A percentile compares a stretch with the other conserved stretches of the same genome.
These are phyloP conservation scores for Scomber japonicus DNA, from an alignment of 2,113 vertebrate species.

Conservation along the genomic window DNA sequence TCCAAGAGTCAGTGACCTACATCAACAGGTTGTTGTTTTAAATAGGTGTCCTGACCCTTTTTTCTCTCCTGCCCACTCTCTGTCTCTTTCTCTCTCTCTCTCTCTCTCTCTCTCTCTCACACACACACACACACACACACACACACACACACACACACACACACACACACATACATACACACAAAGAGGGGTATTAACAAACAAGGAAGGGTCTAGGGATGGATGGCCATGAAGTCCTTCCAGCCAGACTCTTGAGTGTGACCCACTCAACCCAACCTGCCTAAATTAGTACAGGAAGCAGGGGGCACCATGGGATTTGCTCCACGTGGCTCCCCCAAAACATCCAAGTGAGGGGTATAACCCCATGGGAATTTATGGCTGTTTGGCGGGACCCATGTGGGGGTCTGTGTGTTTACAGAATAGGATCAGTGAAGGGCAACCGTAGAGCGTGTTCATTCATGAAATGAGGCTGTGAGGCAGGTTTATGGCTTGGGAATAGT, in stretches of 20 bases:
- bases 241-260: slow-evolving; percentile 12
- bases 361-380: slow-evolving; percentile 42
- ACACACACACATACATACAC: background rate
- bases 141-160: too few species aligned
- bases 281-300: slow-evolving; percentile 51
- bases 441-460: slow-evolving; percentile 35
- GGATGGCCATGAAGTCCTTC: slow-evolving; percentile 27
- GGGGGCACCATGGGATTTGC: slow-evolving; percentile 35
- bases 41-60: background rate
- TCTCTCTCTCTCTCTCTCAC: too few species aligned
- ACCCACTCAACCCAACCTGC: slow-evolving; percentile 49
- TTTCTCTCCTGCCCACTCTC: background rate
- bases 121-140: too few species aligned
- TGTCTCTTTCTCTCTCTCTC: too few species aligned
- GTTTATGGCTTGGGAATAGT: slow-evolving; percentile 18
- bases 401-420: slow-evolving; percentile 23
- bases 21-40: slow-evolving; percentile 46
- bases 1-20: slow-evolving; percentile 10
- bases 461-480: slow-evolving; percentile 28
- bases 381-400: slow-evolving; percentile 3
- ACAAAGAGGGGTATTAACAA: slow-evolving; percentile 30
- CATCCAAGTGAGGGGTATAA: slow-evolving; percentile 14
- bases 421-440: slow-evolving; percentile 29
- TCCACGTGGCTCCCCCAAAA: slow-evolving; percentile 52
- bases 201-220: slow-evolving; percentile 36